Evolutionary conservation across 2,113 vertebrate species (phyloP), one percentile per base, ranked within the genome.

Genomic region (Lanius ludovicianus): DNA sequence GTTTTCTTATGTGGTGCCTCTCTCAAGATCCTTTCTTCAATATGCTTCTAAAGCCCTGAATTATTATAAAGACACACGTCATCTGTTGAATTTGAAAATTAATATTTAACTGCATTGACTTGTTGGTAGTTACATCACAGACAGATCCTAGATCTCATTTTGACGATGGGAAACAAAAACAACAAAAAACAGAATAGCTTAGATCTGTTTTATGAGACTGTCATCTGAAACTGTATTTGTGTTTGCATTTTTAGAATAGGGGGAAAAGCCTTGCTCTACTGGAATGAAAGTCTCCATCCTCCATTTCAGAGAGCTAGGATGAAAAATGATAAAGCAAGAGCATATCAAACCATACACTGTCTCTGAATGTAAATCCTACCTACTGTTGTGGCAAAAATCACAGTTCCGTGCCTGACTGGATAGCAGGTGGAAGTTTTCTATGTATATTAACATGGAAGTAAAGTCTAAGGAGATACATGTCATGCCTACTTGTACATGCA

Each of bases 341-440:
- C 15, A 55, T 1, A 0, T 41, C 28, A 60, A 22, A 15, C 14
- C 30, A 15, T n/a, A 37, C 3, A 4, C 2, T 33, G 11, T 9
- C 59, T 63, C 9, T 13, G 65, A 63, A 41, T 10, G 31, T 11
- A 64, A 81, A 25, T 19, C 23, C 20, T 71, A 68, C 3, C 12
- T 11, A 1, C 0, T 1, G 0, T 21, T 1, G 3, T 8, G 63
- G n/a, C 28, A 91, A 83, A 82, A 93, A 23, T 41, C 41, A 64
- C 6, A 20, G 17, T 56, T 49, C 47, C 0, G 0, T 49, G 33
- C 18, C 67, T 28, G n/a, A 23, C 30, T 19, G 31, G 31, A 31
- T 14, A 52, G 13, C 28, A 76, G 44, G 28, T 47, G 31, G 21
- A 39, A 53, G 44, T 69, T 85, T 83, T 73, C 49, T 33, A 4